Evolutionary conservation across 2,113 vertebrate species (phyloP), one percentile per base, ranked within the genome.

Genomic region (Chaetorhynchus papuensis): DNA sequence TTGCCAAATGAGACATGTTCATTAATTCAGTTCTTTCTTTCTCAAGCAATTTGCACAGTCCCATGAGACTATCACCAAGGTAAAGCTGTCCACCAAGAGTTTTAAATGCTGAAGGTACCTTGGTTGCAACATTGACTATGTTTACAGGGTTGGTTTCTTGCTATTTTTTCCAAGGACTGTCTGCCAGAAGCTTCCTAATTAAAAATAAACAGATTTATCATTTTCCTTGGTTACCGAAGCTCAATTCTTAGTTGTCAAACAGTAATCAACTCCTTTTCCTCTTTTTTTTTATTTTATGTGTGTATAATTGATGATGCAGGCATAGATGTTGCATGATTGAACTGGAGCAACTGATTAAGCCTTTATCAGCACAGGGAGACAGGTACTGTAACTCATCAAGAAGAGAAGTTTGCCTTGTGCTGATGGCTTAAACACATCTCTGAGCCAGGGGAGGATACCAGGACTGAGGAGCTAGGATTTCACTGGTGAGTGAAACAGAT

Each of bases 401-500:
- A 77, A 87, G 53, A 81, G 88, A 90, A 68, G 83, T 72, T 88
- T 96, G 87, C 49, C 56, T 63, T 81, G 79, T 64, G 56, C 80
- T 71, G 60, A 20, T 89, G 77, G 49, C 50, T 86, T 85, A 88
- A 95, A 65, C 7, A 5, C 88, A 60, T 91, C 90, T 95, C 83
- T 94, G 89, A 95, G 77, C 39, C 50, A 56, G 78, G 77, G 95
- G 87, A 86, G 95, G 87, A 86, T 79, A 93, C 93, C 83, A 87
- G 88, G 96, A 86, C 90, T 97, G 90, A 94, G 93, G 93, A 98
- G 98, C 94, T 98, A 97, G 96, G 90, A 97, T 98, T 98, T 98
- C 98, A 98, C 98, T 99, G 97, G 98, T 98, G 97, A 93, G 95
- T 96, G 90, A 91, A 94, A 49, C 77, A 59, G 94, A 97, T 98